Conservation (phyloP, 92 coral and sea anemone genomes). For the Hydrozoanthus gracilis region DNA sequence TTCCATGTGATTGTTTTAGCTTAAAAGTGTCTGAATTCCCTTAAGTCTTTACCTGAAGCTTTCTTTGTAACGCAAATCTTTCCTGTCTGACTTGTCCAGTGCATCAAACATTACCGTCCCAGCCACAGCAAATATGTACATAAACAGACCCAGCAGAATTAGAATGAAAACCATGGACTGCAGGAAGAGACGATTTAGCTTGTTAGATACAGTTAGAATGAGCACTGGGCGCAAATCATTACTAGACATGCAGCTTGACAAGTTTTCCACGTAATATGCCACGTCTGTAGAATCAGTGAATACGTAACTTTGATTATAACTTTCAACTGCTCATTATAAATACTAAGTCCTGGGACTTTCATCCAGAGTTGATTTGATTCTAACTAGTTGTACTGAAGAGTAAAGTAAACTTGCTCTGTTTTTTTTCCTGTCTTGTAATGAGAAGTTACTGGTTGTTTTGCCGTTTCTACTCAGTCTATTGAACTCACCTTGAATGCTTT, state of each 20-base stretch:
- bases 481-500: slow-evolving; percentile 94
- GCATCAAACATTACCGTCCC: slow-evolving; percentile 95
- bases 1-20: no score
- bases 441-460: not conserved
- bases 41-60: slow-evolving; percentile 81
- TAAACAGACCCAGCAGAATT: slow-evolving; percentile 83
- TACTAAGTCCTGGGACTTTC: no score
- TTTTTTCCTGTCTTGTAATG: no score
- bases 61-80: slow-evolving; percentile 88
- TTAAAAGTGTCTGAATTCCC: no score
- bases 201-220: not conserved
- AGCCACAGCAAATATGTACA: slow-evolving; percentile 99
- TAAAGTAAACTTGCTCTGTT: no score
- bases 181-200: not conserved
- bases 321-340: no score
- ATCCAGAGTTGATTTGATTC: no score
- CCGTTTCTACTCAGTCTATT: not conserved
- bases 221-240: not conserved
- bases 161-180: slow-evolving; percentile 99
- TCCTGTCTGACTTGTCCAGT: slow-evolving; percentile 82
- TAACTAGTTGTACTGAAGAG: no score
- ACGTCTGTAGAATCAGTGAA: no score
- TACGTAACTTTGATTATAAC: no score
- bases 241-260: no score
- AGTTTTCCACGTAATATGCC: no score